A percentile compares a stretch with the other conserved stretches of the same genome.
Conservation (phyloP, 1,140 invertebrate species). For the Anoplophora glabripennis region DNA sequence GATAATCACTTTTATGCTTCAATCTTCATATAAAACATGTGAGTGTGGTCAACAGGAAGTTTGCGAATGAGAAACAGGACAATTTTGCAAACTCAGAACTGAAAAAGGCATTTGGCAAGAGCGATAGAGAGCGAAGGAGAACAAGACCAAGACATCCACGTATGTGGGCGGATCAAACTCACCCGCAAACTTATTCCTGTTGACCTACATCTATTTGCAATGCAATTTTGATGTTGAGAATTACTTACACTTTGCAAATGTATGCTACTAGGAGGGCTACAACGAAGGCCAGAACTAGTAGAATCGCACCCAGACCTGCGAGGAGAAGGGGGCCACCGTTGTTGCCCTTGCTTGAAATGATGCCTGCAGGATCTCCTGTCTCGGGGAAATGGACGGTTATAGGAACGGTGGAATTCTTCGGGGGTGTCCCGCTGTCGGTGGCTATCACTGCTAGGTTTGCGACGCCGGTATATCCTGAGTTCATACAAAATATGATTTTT, state of each 20-base stretch:
- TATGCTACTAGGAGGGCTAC: conserved; percentile 70
- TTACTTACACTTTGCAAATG: conserved; percentile 72
- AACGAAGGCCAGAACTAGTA: conserved; percentile 70
- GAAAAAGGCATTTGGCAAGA: too few relatives aligned
- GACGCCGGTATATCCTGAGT: conserved; percentile 51
- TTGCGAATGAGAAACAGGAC: too few relatives aligned
- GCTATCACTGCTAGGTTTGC: conserved; percentile 60
- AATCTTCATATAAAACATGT: too few relatives aligned
- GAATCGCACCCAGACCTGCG: conserved; percentile 66
- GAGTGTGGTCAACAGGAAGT: too few relatives aligned
- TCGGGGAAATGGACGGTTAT: conserved; percentile 69
- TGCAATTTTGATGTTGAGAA: neutral
- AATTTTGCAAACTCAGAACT: too few relatives aligned
- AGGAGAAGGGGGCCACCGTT: conserved; percentile 60
- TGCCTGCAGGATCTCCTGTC: conserved; percentile 46
- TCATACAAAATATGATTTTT: conserved; percentile 2
- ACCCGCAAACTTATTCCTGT: too few relatives aligned
- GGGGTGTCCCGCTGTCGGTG: conserved; percentile 73
- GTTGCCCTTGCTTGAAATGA: conserved; percentile 46
- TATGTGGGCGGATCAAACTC: too few relatives aligned
- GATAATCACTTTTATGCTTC: too few relatives aligned
- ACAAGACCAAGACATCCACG: too few relatives aligned
- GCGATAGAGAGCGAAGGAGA: too few relatives aligned
- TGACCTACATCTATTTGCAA: neutral
- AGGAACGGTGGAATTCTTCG: conserved; percentile 70